These are phyloP conservation scores for Taeniopygia guttata DNA, from an alignment of 2,797 vertebrate species.

Conservation along the genomic window DNA sequence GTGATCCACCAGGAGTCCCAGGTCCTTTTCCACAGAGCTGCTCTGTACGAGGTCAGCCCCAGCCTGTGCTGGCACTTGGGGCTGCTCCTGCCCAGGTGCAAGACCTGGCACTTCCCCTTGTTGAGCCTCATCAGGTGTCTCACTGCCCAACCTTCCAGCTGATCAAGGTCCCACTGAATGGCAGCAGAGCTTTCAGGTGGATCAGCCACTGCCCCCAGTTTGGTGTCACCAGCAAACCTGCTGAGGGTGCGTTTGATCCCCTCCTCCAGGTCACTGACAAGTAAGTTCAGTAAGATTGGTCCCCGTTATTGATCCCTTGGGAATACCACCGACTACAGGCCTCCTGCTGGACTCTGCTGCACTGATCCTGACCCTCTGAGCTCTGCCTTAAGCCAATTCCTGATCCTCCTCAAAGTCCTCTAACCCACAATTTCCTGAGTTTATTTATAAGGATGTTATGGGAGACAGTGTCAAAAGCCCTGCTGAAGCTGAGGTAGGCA, in stretches of 20 bases:
- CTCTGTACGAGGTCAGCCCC: background rate
- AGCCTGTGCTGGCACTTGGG: background rate
- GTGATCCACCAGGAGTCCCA: background rate
- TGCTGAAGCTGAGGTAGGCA: background rate
- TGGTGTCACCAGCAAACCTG: background rate
- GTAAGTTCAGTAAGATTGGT: background rate
- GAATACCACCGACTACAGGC: background rate
- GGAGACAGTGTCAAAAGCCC: background rate
- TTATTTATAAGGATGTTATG: background rate
- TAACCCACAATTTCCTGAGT: background rate
- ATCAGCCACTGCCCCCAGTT: background rate
- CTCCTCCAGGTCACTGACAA: background rate
- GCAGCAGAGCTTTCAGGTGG: background rate
- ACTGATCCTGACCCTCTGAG: too few species aligned
- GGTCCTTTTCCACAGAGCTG: background rate
- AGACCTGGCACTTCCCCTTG: background rate
- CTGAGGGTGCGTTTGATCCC: background rate
- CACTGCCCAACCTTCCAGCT: background rate
- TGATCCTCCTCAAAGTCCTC: background rate
- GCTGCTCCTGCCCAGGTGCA: background rate
- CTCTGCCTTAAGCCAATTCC: background rate
- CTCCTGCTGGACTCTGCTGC: background rate
- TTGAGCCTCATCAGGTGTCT: background rate
- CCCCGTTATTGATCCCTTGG: background rate
- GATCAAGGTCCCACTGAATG: background rate